Evolutionary conservation across 2,888 invertebrate species (phyloP).

Genomic region (Brachypalpus laphriformis): DNA sequence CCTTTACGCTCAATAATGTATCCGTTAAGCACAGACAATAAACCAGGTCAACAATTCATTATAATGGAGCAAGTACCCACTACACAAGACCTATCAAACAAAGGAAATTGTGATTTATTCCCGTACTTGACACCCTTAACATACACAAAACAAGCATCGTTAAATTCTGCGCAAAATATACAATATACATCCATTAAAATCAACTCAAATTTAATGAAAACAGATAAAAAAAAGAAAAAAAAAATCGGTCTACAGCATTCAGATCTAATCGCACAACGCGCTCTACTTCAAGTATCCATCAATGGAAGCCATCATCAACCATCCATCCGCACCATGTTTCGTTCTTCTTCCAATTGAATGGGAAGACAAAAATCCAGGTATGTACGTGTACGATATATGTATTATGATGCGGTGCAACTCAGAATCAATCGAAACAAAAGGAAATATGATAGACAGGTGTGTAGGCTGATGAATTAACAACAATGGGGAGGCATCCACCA

Average conservation of each 20-base stretch:
- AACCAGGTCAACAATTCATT: conserved; percentile 72
- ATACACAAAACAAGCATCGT: conserved; percentile 55
- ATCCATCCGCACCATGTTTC: conserved; percentile 1
- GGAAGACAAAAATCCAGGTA: conserved; percentile 25
- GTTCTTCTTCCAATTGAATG: conserved; percentile 28
- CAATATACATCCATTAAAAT: conserved; percentile 66
- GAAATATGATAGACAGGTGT: conserved; percentile 70
- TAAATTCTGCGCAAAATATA: conserved; percentile 41
- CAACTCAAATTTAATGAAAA: conserved; percentile 68
- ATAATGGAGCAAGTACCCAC: conserved; percentile 53
- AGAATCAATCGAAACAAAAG: conserved; percentile 65
- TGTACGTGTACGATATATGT: not conserved
- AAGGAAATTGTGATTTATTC: conserved; percentile 73
- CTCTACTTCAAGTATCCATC: conserved; percentile 61
- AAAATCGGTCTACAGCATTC: conserved; percentile 49
- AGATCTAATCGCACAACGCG: conserved; percentile 58
- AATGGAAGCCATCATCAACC: conserved; percentile 38
- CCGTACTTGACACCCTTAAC: conserved; percentile 71
- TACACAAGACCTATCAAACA: conserved; percentile 57
- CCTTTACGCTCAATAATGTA: conserved; percentile 63
- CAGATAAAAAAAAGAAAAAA: conserved; percentile 43
- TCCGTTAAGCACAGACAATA: conserved; percentile 66
- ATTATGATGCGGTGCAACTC: conserved; percentile 52
- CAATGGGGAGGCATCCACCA: conserved; percentile 40
- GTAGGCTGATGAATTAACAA: conserved; percentile 69